These are phyloP conservation scores for Metellina segmentata DNA, from an alignment of 2,888 invertebrate species.

Conservation along the genomic window DNA sequence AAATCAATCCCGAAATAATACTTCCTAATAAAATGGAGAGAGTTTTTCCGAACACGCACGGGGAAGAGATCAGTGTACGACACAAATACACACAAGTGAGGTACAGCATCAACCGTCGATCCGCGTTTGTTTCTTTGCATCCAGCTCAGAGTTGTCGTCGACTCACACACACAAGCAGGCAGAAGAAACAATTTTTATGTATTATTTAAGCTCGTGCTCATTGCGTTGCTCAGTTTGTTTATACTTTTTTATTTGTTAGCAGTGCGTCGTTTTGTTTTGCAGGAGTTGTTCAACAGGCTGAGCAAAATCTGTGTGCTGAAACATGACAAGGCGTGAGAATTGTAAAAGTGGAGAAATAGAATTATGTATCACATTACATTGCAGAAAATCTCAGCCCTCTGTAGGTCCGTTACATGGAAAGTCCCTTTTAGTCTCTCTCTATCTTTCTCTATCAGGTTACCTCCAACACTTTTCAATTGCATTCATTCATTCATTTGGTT, in stretches of 20 bases:
- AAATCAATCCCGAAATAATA: constrained; percentile 34
- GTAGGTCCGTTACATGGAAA: constrained; percentile 10
- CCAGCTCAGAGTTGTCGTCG: constrained; percentile 46
- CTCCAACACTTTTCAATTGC: constrained; percentile 43
- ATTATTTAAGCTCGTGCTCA: constrained; percentile 75
- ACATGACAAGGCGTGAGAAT: constrained; percentile 72
- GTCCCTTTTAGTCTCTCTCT: neutral
- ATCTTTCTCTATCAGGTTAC: neutral
- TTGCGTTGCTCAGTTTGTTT: constrained; percentile 69
- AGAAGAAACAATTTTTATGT: constrained; percentile 65
- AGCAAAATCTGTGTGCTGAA: constrained; percentile 75
- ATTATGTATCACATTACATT: constrained; percentile 75
- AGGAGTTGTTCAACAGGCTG: constrained; percentile 66
- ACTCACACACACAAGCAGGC: constrained; percentile 61
- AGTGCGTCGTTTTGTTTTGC: constrained; percentile 56
- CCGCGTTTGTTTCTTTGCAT: constrained; percentile 48
- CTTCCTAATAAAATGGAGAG: constrained; percentile 22
- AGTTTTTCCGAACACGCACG: constrained; percentile 26
- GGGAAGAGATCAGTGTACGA: constrained; percentile 69
- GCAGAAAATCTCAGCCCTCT: constrained; percentile 74
- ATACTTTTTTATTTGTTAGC: constrained; percentile 5
- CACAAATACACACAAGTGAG: constrained; percentile 66
- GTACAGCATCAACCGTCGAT: constrained; percentile 58
- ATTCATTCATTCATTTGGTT: constrained; percentile 31
- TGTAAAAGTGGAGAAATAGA: constrained; percentile 73